Evolutionary conservation across 92 coral and sea anemone genomes (phyloP).

Genomic region (Porites evermanni): DNA sequence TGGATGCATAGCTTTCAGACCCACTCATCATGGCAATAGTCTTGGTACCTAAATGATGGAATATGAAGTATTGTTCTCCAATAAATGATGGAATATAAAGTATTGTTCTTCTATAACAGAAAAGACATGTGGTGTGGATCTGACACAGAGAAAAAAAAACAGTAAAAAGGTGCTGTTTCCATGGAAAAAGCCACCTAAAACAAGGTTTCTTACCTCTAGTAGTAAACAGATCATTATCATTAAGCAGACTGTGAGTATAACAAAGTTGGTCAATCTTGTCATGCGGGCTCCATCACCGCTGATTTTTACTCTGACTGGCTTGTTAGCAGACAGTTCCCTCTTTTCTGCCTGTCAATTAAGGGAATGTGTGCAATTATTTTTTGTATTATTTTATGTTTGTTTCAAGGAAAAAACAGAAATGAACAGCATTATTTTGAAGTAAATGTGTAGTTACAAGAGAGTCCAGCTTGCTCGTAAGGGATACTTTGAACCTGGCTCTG

Average conservation of each 20-base stretch:
- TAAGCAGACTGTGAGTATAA: slow-evolving; percentile 45
- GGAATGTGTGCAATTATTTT: neutral
- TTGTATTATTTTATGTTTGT: neutral
- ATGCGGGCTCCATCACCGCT: slow-evolving; percentile 55
- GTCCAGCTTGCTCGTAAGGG: slow-evolving; percentile 30
- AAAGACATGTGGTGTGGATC: neutral
- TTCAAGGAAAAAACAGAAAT: neutral
- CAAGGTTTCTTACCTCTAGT: slow-evolving; percentile 43
- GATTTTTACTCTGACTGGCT: slow-evolving; percentile 36
- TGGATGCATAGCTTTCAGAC: slow-evolving; percentile 51
- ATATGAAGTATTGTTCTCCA: too few relatives aligned
- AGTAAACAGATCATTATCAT: slow-evolving; percentile 42
- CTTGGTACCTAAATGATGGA: slow-evolving; percentile 46
- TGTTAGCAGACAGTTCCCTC: slow-evolving; percentile 18
- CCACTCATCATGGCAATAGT: slow-evolving; percentile 69
- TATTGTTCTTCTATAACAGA: too few relatives aligned
- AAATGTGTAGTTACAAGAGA: slow-evolving; percentile 11
- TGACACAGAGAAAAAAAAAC: neutral
- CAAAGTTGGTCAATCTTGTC: slow-evolving; percentile 44
- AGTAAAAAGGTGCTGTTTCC: neutral
- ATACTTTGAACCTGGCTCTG: slow-evolving; percentile 26
- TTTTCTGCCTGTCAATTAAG: slow-evolving; percentile 29
- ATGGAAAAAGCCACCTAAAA: too few relatives aligned
- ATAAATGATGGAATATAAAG: neutral
- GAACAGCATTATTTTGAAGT: neutral